Base-by-base conservation (phyloP, 1,140 invertebrate genomes). In the Capitella teleta region DNA sequence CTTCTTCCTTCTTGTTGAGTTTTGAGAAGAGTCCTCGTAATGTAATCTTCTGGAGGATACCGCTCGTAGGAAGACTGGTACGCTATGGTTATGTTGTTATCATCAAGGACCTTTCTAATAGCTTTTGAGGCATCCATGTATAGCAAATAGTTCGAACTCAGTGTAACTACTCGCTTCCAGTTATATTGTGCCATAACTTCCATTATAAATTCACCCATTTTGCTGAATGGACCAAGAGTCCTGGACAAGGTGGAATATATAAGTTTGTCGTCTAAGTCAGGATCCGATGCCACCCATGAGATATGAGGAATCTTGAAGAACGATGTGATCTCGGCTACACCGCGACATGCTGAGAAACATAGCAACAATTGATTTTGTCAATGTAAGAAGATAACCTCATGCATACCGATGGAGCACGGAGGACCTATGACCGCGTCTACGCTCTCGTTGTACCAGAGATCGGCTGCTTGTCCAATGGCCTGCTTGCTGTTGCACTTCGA, bases 381-480 rank as follows among this genome's bases (percentile, higher is more conserved):
- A n/a, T n/a, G n/a, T n/a, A n/a, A n/a, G n/a, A n/a, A n/a, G n/a
- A n/a, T n/a, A n/a, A n/a, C n/a, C n/a, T n/a, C n/a, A n/a, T n/a
- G n/a, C 41, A 16, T 23, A 53, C 52, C 52, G 28, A 24, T 24
- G 6, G 52, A 53, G 26, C 52, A 53, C 14, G 52, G 52, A 28
- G 52, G 52, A n/a, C 52, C 52, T 12, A 53, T 53, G 40, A 53
- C 30, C 21, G 40, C 52, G 28, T 53, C 52, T 24, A 53, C 21
- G 10, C 46, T 49, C 21, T 53, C 46, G 46, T 53, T 53, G 52
- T 28, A 48, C 36, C 16, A 43, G 12, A 53, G 36, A 34, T 53
- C 52, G 1, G 41, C 30, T 14, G 41, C 41, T n/a, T 53, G 37
- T 16, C 52, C 52, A 3, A 30, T 18, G 2, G 46, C 47, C 23